Evolutionary conservation across 1,140 invertebrate genomes (phyloP).

Genomic region (Zaprionus davidi): DNA sequence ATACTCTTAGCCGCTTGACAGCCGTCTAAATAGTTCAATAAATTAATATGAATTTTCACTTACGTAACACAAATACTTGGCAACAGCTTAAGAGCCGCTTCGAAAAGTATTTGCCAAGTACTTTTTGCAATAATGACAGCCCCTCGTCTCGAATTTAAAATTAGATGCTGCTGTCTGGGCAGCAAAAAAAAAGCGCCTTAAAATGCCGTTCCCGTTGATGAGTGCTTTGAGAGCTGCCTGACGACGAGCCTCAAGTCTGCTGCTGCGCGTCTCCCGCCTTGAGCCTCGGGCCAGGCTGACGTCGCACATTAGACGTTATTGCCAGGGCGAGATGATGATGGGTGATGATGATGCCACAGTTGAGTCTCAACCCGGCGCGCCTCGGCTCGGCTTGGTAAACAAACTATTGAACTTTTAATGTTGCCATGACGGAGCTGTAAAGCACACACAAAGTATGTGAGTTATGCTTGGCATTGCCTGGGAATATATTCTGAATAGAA

Average conservation of each 20-base stretch:
- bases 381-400: conserved; percentile 52
- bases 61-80: conserved; percentile 65
- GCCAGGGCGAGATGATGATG: conserved; percentile 37
- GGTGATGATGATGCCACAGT: conserved; percentile 54
- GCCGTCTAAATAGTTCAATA: conserved; percentile 21
- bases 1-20: not conserved
- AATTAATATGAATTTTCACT: conserved; percentile 70
- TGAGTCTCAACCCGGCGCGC: conserved; percentile 25
- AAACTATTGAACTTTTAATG: conserved; percentile 76
- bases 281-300: conserved; percentile 31
- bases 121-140: conserved; percentile 79
- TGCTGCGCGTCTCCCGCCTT: conserved; percentile 12
- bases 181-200: conserved; percentile 29
- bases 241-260: conserved; percentile 22
- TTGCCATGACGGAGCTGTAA: conserved; percentile 30
- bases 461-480: conserved; percentile 2
- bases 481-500: not conserved
- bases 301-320: conserved; percentile 63
- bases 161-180: conserved; percentile 39
- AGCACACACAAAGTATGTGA: conserved; percentile 29
- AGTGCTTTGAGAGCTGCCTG: conserved; percentile 45
- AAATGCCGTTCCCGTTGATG: conserved; percentile 50
- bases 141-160: conserved; percentile 55
- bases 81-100: conserved; percentile 58
- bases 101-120: conserved; percentile 78